Base-by-base conservation (phyloP, 2,113 vertebrate species). In the Cheirogaleus medius region DNA sequence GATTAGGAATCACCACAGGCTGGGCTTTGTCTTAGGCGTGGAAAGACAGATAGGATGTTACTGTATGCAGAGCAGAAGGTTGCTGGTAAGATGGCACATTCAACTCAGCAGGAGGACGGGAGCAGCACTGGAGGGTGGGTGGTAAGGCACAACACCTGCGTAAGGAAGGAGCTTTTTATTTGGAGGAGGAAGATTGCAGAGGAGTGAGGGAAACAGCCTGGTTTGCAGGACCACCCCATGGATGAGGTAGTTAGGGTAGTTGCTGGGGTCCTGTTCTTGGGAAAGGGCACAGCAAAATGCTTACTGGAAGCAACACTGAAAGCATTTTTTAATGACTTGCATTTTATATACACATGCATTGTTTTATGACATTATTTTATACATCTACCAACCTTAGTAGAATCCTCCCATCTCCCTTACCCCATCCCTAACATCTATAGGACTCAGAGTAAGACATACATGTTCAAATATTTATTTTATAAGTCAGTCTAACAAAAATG, bases 391-490 rank as follows among this genome's bases (percentile, higher is more conserved):
- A 20, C 27, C n/a, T 77, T 60, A 76, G 74, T 49, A 58, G 44
- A 49, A 10, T 86, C 39, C 2, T 17, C 69, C 3, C 4, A 34
- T 23, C 2, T 25, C 29, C 14, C 20, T 15, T 3, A 56, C 6
- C 49, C 12, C 15, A 68, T 25, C 29, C 12, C 42, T 85, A 80
- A 60, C 18, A 83, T 80, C 29, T 54, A 2, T 0, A 80, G 60
- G 37, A 49, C 4, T 8, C 32, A 92, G 69, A 96, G 8, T 20
- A 94, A 94, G n/a, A 63, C 32, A 68, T 64, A 58, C 23, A 39
- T 86, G 39, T 68, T 92, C 44, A 92, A 95, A 68, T 94, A 71
- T 80, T 90, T 80, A 74, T 66, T 11, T 91, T 92, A 73, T 71
- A 29, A 92, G 80, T 69, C 13, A 3, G 15, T 86, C 25, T 88